Conservation (phyloP, 2,113 vertebrate genomes). For the Pygathrix nemaeus region DNA sequence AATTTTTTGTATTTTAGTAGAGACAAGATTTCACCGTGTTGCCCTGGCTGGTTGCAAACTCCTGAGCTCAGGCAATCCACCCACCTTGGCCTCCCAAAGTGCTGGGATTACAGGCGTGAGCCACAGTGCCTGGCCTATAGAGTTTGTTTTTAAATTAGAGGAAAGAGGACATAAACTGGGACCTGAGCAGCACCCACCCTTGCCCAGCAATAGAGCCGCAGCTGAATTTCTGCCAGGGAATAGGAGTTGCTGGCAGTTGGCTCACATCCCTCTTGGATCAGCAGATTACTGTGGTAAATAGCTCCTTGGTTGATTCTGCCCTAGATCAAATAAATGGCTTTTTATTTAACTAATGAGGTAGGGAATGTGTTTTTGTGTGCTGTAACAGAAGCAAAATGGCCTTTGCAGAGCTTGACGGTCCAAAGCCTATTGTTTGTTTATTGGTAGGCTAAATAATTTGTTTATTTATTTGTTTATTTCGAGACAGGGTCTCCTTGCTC, state of each 20-base stretch:
- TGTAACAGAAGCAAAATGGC: conserved; percentile 25
- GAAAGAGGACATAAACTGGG: neutral
- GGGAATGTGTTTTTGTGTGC: neutral
- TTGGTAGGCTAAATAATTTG: neutral
- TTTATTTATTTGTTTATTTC: too few species aligned
- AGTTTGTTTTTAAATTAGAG: neutral
- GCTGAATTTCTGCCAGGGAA: neutral
- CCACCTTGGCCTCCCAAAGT: too few species aligned
- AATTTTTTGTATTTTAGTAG: too few species aligned
- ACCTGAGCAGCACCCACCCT: neutral
- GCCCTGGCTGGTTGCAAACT: too few species aligned
- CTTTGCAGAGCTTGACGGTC: conserved; percentile 30
- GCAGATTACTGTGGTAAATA: conserved; percentile 50
- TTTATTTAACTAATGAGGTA: conserved; percentile 49
- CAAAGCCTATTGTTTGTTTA: conserved; percentile 40
- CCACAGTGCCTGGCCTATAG: too few species aligned
- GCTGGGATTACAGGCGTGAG: too few species aligned
- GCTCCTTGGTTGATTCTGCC: conserved; percentile 54
- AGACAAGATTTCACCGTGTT: too few species aligned
- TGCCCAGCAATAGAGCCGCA: neutral
- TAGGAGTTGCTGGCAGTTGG: conserved; percentile 48
- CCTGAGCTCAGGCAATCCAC: too few species aligned
- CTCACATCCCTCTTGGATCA: conserved; percentile 45
- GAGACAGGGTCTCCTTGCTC: too few species aligned
- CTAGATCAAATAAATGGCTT: conserved; percentile 64